Conservation (phyloP, 2,888 invertebrate genomes). For the Chrysolina americana region DNA sequence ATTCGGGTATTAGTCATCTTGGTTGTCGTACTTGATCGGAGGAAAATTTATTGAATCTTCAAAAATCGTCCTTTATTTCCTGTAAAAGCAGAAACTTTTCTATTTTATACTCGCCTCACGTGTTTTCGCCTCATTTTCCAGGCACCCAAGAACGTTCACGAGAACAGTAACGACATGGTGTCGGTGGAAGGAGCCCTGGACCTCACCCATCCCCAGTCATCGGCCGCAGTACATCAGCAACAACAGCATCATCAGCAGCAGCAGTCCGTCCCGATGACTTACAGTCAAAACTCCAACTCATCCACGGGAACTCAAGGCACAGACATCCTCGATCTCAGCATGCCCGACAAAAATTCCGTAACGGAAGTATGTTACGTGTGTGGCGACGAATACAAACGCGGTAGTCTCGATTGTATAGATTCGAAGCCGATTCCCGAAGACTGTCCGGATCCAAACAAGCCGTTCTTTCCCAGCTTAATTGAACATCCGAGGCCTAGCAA, state of each 20-base stretch:
- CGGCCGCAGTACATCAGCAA: slow-evolving; percentile 30
- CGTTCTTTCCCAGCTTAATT: slow-evolving; percentile 70
- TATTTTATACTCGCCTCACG: no score
- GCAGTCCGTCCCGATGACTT: slow-evolving; percentile 58
- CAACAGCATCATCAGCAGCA: slow-evolving; percentile 24
- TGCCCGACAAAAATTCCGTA: slow-evolving; percentile 93
- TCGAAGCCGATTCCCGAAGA: slow-evolving; percentile 72
- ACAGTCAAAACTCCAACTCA: slow-evolving; percentile 68
- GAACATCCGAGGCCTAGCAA: slow-evolving; percentile 89
- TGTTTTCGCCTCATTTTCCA: neutral
- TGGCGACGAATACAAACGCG: slow-evolving; percentile 89
- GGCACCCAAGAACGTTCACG: slow-evolving; percentile 5
- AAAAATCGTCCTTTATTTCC: no score
- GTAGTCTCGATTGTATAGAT: slow-evolving; percentile 81
- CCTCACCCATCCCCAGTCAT: slow-evolving; percentile 69
- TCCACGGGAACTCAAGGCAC: slow-evolving; percentile 76
- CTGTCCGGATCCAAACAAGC: slow-evolving; percentile 63
- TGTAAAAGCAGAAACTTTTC: no score
- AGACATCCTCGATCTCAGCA: slow-evolving; percentile 89
- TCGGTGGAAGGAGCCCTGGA: slow-evolving; percentile 70
- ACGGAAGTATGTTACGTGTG: slow-evolving; percentile 93
- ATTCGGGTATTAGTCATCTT: no score
- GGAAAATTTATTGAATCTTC: no score
- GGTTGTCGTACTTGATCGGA: no score
- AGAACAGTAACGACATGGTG: neutral